A percentile compares a stretch with the other conserved stretches of the same genome.
phyloP scores from a whole-genome alignment of 2,797 vertebrate genomes.

The Onychomys leucogaster region DNA sequence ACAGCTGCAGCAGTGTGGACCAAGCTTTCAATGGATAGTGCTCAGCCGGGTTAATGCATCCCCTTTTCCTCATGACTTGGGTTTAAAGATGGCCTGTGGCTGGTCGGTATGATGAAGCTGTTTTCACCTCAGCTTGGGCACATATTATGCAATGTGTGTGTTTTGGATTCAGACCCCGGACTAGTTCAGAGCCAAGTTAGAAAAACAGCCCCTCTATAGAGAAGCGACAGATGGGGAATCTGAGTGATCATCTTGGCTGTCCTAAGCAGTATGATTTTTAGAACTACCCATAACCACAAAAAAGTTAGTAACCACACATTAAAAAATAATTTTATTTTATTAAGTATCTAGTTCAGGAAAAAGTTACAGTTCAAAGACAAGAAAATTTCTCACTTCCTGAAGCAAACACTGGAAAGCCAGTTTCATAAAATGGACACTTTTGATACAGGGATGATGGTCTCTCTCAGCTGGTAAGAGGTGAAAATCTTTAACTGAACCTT shows the following conservation, averaged over 20 bases:
- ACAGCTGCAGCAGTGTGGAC: conserved; percentile 45
- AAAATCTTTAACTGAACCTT: conserved; percentile 47
- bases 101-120: neutral
- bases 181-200: conserved; percentile 44
- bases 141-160: conserved; percentile 61
- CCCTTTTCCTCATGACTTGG: conserved; percentile 42
- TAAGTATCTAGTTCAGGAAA: conserved; percentile 51
- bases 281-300: conserved; percentile 18
- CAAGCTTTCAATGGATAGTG: neutral
- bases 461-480: conserved; percentile 4
- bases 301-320: conserved; percentile 43
- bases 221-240: neutral
- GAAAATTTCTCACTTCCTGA: conserved; percentile 45
- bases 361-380: conserved; percentile 46
- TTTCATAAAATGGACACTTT: conserved; percentile 50
- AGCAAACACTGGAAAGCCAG: conserved; percentile 31
- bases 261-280: neutral
- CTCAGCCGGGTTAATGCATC: neutral
- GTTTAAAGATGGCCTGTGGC: neutral
- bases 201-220: conserved; percentile 27
- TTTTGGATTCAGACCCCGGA: conserved; percentile 54
- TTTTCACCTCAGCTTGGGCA: conserved; percentile 38
- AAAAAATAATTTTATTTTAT: conserved; percentile 52
- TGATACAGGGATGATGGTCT: neutral
- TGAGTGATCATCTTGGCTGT: conserved; percentile 29